Percentiles rank a stretch among this genome's conserved stretches.
These are phyloP conservation scores for Neoarius graeffei DNA, from an alignment of 2,113 vertebrate genomes.

Conservation along the genomic window DNA sequence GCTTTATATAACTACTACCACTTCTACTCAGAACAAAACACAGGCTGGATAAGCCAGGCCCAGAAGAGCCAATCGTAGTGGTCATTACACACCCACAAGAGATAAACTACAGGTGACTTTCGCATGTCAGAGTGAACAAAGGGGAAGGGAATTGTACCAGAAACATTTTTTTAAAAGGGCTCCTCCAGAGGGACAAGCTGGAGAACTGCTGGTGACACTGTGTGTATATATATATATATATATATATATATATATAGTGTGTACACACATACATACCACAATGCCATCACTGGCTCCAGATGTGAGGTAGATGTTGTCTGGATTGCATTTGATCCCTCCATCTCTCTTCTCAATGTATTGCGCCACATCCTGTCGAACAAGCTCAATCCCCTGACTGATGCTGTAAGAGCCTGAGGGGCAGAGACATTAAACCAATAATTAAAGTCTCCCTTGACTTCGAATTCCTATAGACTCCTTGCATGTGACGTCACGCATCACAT, in stretches of 20 bases:
- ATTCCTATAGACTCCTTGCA: too few relatives aligned
- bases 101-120: not conserved
- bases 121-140: not conserved
- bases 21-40: too few relatives aligned
- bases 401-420: constrained; percentile 73
- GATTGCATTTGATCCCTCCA: constrained; percentile 67
- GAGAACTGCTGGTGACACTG: not conserved
- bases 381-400: constrained; percentile 71
- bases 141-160: not conserved
- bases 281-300: constrained; percentile 78
- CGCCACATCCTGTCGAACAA: constrained; percentile 71
- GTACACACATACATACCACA: constrained; percentile 57
- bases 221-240: too few relatives aligned
- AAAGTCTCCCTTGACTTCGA: too few relatives aligned
- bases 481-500: too few relatives aligned
- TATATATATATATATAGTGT: too few relatives aligned
- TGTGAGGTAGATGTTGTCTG: constrained; percentile 74
- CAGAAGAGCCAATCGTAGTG: not conserved
- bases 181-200: not conserved
- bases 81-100: too few relatives aligned
- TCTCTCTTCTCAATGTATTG: constrained; percentile 73
- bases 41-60: not conserved
- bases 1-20: not conserved
- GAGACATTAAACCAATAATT: not conserved
- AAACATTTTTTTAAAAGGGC: not conserved